Base-by-base conservation (phyloP, 2,888 invertebrate species). In the Coecobrya sp. region DNA sequence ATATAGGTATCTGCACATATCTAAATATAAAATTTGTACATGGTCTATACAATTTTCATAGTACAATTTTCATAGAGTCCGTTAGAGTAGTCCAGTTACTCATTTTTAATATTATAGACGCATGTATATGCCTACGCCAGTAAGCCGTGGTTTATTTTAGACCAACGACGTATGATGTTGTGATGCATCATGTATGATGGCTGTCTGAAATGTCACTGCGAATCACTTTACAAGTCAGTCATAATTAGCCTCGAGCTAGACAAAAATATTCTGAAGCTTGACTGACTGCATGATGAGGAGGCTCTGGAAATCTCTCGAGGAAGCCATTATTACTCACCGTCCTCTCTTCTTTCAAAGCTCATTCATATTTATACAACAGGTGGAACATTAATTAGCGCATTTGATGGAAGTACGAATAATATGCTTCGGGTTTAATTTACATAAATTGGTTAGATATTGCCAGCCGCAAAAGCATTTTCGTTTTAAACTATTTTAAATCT, bases 311-410 rank as follows among this genome's bases (percentile, higher is more conserved):
- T 68, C 30, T 25, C 68, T 8, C 30, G 68, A 68, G 68, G 5
- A 70, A 62, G 62, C 11, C n/a, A 52, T 11, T 52, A 25, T 22
- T 62, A 62, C 59, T 22, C 8, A 62, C 19, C 62, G 19, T 25
- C 19, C 22, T 59, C 62, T 62, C 22, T 62, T 62, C 19, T 16
- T 25, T n/a, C 70, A 8, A 36, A 70, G 5, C 70, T 30, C 70
- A 70, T 70, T 70, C 70, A 70, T 62, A 62, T 62, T 70, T 70
- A 70, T 70, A 27, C 70, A 62, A 70, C 70, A 70, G 70, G 70
- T 70, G 70, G 70, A 70, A 70, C 70, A 70, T 4, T 36, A 19
- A 70, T 70, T 70, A 70, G 19, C 36, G 70, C 70, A 70, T 42
- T 70, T 70, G 36, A 70, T 70, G 70, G 36, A 70, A 36, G 36